phyloP scores from a whole-genome alignment of 64 coral and sea anemone genomes.

The Pachyseris speciosa region DNA sequence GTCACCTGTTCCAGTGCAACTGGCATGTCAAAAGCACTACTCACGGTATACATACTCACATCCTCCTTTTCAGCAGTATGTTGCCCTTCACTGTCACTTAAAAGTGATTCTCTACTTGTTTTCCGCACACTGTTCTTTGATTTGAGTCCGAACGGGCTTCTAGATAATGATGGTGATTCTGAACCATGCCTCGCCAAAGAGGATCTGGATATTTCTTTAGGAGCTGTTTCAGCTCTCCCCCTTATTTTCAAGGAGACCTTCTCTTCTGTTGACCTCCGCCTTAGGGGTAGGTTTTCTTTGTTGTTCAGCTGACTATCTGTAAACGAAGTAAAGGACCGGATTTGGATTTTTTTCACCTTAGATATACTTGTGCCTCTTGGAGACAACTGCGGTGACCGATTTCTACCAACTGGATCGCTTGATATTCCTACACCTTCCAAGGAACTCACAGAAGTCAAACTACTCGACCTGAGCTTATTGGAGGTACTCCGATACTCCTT shows the following conservation, averaged over 20 bases:
- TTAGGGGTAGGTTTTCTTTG: conserved; percentile 70
- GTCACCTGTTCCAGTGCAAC: neutral
- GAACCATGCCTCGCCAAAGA: conserved; percentile 4
- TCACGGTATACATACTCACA: neutral
- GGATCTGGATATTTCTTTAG: neutral
- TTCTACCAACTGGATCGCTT: conserved; percentile 1
- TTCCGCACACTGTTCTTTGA: conserved; percentile 32
- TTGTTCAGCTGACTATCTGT: conserved; percentile 47
- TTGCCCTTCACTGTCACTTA: conserved; percentile 39
- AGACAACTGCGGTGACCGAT: conserved; percentile 58
- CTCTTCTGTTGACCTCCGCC: conserved; percentile 71
- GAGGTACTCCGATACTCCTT: conserved; percentile 4
- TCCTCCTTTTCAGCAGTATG: neutral
- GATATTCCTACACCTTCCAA: conserved; percentile 53
- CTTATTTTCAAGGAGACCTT: conserved; percentile 21
- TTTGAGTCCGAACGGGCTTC: conserved; percentile 53
- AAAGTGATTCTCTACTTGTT: conserved; percentile 34
- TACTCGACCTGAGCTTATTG: conserved; percentile 84
- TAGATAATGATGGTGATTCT: conserved; percentile 33
- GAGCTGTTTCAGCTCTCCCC: conserved; percentile 42
- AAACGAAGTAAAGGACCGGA: conserved; percentile 87
- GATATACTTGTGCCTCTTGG: conserved; percentile 74
- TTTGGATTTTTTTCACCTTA: conserved; percentile 92
- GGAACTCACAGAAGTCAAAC: conserved; percentile 95
- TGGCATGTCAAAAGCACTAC: neutral